Evolutionary conservation across 2,797 vertebrate species (phyloP).

Genomic region (Molossus molossus): DNA sequence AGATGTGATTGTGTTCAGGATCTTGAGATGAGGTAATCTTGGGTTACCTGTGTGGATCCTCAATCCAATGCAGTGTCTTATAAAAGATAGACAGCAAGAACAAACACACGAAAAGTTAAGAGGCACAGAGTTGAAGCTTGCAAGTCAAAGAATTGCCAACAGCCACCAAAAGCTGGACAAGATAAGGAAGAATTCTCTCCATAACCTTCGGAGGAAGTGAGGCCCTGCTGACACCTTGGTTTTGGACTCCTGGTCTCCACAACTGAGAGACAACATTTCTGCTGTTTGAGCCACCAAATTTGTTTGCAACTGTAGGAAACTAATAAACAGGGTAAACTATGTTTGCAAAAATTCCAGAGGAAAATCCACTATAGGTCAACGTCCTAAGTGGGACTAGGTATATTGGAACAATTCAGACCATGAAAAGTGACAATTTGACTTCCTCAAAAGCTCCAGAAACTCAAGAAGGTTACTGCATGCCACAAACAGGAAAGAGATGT

Average conservation of each 20-base stretch:
- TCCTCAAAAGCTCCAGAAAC: neutral
- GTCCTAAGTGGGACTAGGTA: neutral
- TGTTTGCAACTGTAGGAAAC: neutral
- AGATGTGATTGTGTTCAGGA: neutral
- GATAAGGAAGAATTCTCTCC: neutral
- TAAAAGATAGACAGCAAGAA: neutral
- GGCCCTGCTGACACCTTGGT: neutral
- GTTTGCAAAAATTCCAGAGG: constrained; percentile 2
- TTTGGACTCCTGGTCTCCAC: neutral
- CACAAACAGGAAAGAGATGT: constrained; percentile 36
- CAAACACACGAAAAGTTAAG: neutral
- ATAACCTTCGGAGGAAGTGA: neutral
- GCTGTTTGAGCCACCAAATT: neutral
- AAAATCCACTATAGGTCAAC: neutral
- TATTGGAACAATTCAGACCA: neutral
- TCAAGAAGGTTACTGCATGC: neutral
- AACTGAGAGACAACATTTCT: neutral
- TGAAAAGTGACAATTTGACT: neutral
- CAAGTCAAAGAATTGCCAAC: neutral
- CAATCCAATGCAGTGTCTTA: neutral
- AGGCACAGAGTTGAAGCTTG: neutral
- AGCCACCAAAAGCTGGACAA: neutral
- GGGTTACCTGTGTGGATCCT: neutral
- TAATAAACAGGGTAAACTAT: neutral
- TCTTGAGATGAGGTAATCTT: neutral